Base-by-base conservation (phyloP, 30 jellyfish, hydroid and myxozoan species). In the Mastigias papua region DNA sequence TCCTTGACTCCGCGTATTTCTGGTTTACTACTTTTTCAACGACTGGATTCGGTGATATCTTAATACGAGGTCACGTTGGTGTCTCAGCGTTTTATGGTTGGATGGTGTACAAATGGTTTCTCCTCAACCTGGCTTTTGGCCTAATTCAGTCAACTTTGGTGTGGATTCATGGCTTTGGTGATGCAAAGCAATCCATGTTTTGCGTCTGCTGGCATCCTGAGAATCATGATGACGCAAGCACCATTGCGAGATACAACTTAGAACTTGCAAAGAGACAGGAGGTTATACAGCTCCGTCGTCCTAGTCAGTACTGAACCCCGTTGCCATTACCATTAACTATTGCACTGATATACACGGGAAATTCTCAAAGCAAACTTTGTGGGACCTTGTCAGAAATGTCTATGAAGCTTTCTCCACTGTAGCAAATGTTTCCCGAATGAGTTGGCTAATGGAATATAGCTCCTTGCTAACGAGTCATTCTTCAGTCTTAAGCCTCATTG, bases 21-120 rank as follows among this genome's bases (percentile, higher is more conserved):
- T 89, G 97, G 97, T 76, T 89, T 34, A 82, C 34, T n/a, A 89
- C 93, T 1, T 71, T 81, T 48, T 57, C 97, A 10, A 89, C 97
- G 17, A 75, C 61, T 27, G 97, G 97, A 1, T 89, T 89, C 31
- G 93, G 93, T 10, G 97, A 89, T 46, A 63, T 81, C 22, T 48
- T 76, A 29, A n/a, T 86, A 77, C 73, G 33, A 32, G 60, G 35
- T 49, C 49, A 34, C 23, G 86, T 48, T 29, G 33, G 37, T 29
- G 65, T 21, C 22, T 70, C 89, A 34, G 34, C 64, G 32, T 31
- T 33, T 28, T 75, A 76, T 46, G 32, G 78, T 1, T 82, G 91
- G 87, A 63, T 89, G 64, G 76, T 89, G 50, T 89, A 82, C 79
- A 82, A 82, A 69, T 78, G 86, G 89, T 81, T 89, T 62, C 35